These are phyloP conservation scores for Pseudomyrmex pallidus DNA, from an alignment of 1,140 invertebrate species.

Conservation along the genomic window DNA sequence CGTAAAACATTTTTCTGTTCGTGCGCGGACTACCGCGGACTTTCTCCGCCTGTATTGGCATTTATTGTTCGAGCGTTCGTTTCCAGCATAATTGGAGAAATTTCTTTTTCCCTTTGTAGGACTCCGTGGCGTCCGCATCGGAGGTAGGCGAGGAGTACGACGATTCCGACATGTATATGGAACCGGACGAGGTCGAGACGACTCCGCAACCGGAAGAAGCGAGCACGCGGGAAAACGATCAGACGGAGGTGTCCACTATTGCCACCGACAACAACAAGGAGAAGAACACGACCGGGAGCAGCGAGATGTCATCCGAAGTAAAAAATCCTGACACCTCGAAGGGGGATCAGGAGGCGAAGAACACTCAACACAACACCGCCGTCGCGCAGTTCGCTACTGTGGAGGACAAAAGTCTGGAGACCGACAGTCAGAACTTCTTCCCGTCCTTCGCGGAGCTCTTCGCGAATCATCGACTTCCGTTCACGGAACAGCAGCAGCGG, in stretches of 20 bases:
- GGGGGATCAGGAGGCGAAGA: constrained; percentile 63
- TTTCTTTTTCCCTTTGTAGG: constrained; percentile 73
- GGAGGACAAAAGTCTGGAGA: constrained; percentile 80
- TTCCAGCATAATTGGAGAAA: constrained; percentile 21
- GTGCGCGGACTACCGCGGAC: neutral
- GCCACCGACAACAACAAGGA: neutral
- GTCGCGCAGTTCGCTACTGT: constrained; percentile 21
- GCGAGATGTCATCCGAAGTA: constrained; percentile 20
- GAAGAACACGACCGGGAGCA: neutral
- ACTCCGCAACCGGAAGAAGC: constrained; percentile 31
- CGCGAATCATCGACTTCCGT: constrained; percentile 80
- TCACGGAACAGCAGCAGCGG: constrained; percentile 79
- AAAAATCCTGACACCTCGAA: neutral
- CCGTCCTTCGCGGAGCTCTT: constrained; percentile 85
- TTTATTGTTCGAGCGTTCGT: constrained; percentile 40
- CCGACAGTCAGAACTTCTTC: constrained; percentile 85
- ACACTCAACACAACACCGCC: constrained; percentile 51
- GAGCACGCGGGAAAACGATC: constrained; percentile 28
- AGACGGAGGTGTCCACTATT: neutral
- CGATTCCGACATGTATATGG: constrained; percentile 84
- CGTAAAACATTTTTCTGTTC: constrained; percentile 26
- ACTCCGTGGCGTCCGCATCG: constrained; percentile 80
- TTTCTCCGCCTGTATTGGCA: constrained; percentile 24
- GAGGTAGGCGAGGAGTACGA: constrained; percentile 81
- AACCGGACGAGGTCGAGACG: constrained; percentile 79